A percentile compares a stretch with the other conserved stretches of the same genome.
These are phyloP conservation scores for Norana najaformis DNA, from an alignment of 2,888 invertebrate species.

Conservation along the genomic window DNA sequence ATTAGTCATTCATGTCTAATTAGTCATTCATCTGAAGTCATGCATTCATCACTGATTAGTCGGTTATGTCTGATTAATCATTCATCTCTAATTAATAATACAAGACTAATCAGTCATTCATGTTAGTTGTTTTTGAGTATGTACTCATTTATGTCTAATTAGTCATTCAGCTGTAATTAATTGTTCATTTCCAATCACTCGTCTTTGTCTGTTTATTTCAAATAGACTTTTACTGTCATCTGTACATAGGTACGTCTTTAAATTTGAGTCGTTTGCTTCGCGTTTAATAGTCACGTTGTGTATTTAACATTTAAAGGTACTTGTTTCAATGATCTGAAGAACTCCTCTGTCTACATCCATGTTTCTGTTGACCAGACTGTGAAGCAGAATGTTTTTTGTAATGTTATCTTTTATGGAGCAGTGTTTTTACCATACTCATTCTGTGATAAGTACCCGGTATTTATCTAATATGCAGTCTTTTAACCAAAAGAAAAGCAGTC, in stretches of 20 bases:
- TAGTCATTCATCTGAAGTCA: not conserved
- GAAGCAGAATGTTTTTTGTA: not conserved
- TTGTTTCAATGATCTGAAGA: not conserved
- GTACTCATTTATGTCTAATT: not conserved
- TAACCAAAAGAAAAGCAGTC: not conserved
- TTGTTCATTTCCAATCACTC: not conserved
- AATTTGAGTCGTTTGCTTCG: conserved; percentile 2
- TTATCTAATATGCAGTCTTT: not conserved
- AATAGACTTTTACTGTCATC: not conserved
- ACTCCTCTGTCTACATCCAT: not conserved
- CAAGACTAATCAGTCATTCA: not conserved
- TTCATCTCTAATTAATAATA: not conserved
- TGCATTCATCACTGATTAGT: not conserved
- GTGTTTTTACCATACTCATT: not conserved
- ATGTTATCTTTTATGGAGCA: not conserved
- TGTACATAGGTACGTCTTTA: not conserved
- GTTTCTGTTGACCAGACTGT: not conserved
- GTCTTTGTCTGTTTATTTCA: not conserved
- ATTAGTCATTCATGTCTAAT: not conserved
- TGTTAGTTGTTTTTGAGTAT: too few species aligned
- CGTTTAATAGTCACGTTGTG: conserved; percentile 1
- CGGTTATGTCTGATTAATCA: not conserved
- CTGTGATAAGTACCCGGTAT: conserved; percentile 13
- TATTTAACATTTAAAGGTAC: not conserved
- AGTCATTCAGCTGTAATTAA: not conserved